These are phyloP conservation scores for Pammene aurita DNA, from an alignment of 2,888 invertebrate genomes.

Conservation along the genomic window DNA sequence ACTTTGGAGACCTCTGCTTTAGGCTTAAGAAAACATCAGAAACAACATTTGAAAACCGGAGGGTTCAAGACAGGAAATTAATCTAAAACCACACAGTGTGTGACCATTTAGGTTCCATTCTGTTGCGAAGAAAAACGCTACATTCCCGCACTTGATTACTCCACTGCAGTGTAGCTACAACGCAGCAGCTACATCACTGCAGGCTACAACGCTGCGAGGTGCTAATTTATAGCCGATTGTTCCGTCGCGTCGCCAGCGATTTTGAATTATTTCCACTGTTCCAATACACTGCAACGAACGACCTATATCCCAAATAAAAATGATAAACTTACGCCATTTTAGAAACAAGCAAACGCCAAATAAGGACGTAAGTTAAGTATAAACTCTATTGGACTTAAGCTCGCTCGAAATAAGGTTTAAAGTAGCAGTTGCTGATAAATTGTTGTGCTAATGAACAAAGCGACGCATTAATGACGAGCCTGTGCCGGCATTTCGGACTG, in stretches of 20 bases:
- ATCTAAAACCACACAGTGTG: too few species aligned
- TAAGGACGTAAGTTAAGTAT: neutral
- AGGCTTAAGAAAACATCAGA: too few species aligned
- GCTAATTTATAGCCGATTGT: slow-evolving; percentile 53
- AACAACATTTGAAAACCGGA: too few species aligned
- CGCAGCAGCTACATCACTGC: slow-evolving; percentile 19
- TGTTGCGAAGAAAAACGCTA: neutral
- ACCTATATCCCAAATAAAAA: slow-evolving; percentile 44
- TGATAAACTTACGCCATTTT: neutral
- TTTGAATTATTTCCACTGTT: slow-evolving; percentile 42
- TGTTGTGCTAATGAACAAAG: slow-evolving; percentile 14
- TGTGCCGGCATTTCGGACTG: slow-evolving; percentile 9
- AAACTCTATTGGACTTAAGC: neutral
- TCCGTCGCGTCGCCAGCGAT: slow-evolving; percentile 45
- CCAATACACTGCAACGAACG: slow-evolving; percentile 45
- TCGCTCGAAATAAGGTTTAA: neutral
- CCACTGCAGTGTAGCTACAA: slow-evolving; percentile 4
- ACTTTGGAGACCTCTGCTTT: too few species aligned
- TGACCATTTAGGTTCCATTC: too few species aligned
- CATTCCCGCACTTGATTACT: neutral
- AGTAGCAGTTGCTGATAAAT: neutral
- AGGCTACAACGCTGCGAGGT: slow-evolving; percentile 36
- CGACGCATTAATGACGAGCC: slow-evolving; percentile 16
- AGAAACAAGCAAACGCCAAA: neutral
- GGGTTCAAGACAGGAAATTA: too few species aligned